Evolutionary conservation across 2,888 invertebrate genomes (phyloP), one percentile per base, ranked within the genome.

Genomic region (Zaprionus obscuricornis): DNA sequence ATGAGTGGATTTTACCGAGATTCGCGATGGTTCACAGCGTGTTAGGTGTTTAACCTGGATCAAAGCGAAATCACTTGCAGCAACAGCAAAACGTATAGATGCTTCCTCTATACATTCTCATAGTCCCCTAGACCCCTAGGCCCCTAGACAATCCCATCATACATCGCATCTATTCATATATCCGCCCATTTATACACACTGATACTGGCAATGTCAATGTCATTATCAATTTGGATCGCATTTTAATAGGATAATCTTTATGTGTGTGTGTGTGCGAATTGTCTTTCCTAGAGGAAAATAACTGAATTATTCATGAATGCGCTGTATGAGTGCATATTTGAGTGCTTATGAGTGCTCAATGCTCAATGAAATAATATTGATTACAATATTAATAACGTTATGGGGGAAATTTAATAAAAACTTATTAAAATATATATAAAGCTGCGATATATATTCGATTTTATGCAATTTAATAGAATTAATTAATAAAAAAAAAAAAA

Each of bases 41-140:
- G 76, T 76, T 76, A 74, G 74, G 66, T 76, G 76, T 76, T 76
- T 74, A 76, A 76, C 62, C 67, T 76, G 75, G 74, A 76, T 76
- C 75, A 76, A 76, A 76, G 75, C 51, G 40, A 76, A 76, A 71
- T 71, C 74, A 64, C 74, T 76, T 64, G 57, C 63, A 65, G 66
- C 16, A 26, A 4, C 16, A 37, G 33, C 10, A 16, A 29, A 26
- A 24, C 18, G 17, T 22, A 7, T 22, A n/a, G n/a, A n/a, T n/a
- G n/a, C n/a, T n/a, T n/a, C n/a, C n/a, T n/a, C n/a, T n/a, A n/a
- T n/a, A n/a, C n/a, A n/a, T n/a, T n/a, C n/a, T n/a, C n/a, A 46
- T 43, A 27, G 22, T 22, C 34, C 40, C 16, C 5, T 18, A 11
- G 7, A 14, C 1, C 8, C 31, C 11, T 8, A 13, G 1, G 11